Evolutionary conservation across 2,888 invertebrate species (phyloP).

Genomic region (Beris morrisii): DNA sequence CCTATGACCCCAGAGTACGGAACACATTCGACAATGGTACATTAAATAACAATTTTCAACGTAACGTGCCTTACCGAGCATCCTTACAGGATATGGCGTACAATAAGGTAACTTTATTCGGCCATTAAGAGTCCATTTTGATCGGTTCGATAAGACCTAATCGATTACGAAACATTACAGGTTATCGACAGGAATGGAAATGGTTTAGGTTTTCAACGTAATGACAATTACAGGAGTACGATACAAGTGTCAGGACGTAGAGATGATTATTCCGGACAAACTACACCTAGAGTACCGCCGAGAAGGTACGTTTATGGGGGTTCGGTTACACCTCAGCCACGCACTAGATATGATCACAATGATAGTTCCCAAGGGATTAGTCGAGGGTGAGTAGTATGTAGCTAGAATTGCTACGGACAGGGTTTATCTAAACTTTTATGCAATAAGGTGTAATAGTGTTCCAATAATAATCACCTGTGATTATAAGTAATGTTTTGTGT

Average conservation of each 20-base stretch:
- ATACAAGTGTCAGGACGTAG: constrained; percentile 45
- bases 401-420: too few species aligned
- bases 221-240: constrained; percentile 50
- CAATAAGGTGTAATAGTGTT: too few species aligned
- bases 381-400: constrained; percentile 51
- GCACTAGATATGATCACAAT: constrained; percentile 51
- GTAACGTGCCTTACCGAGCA: constrained; percentile 47
- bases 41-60: constrained; percentile 43
- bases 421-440: too few species aligned
- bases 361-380: constrained; percentile 53
- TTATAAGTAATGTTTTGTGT: too few species aligned
- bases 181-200: constrained; percentile 32
- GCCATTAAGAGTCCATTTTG: background rate
- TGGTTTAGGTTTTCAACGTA: constrained; percentile 45
- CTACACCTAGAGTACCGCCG: constrained; percentile 39
- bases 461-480: too few species aligned
- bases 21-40: constrained; percentile 42
- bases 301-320: constrained; percentile 62
- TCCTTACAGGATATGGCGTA: constrained; percentile 51
- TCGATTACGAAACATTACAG: constrained; percentile 9
- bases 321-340: constrained; percentile 61
- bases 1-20: constrained; percentile 46
- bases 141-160: too few species aligned
- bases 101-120: constrained; percentile 43
- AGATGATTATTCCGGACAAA: constrained; percentile 32